Evolutionary conservation across 2,888 invertebrate genomes (phyloP).

Genomic region (Stramonita haemastoma): DNA sequence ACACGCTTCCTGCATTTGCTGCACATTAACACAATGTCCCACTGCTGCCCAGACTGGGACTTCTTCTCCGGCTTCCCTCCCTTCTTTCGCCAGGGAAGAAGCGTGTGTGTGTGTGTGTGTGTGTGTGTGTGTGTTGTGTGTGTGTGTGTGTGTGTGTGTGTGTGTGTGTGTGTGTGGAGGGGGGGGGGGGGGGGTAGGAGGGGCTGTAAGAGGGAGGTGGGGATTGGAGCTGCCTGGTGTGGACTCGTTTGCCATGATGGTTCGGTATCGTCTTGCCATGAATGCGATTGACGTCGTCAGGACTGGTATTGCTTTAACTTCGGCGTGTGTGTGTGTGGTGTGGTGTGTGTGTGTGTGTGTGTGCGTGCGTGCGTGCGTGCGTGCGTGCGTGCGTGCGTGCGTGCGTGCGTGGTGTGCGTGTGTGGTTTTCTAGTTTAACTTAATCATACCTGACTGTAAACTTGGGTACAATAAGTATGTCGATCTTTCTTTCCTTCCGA

Average conservation of each 20-base stretch:
- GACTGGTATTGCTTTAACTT: no score
- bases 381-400: neutral
- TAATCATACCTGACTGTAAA: neutral
- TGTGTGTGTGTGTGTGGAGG: neutral
- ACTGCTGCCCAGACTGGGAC: neutral
- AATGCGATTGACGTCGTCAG: neutral
- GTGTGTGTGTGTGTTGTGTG: no score
- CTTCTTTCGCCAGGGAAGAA: neutral
- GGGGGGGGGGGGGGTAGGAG: neutral
- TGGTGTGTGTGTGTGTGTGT: neutral
- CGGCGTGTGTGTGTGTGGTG: neutral
- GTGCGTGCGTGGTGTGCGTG: neutral
- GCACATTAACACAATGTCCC: constrained; percentile 21
- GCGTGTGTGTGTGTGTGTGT: neutral
- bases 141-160: neutral
- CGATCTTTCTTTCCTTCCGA: no score
- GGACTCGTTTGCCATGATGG: neutral
- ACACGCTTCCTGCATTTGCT: constrained; percentile 34
- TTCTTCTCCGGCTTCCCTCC: neutral
- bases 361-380: neutral
- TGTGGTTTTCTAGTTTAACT: neutral
- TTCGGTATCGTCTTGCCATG: neutral
- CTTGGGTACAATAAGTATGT: neutral
- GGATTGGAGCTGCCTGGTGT: neutral
- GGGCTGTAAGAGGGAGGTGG: neutral